These are phyloP conservation scores for Morpho deidamia DNA, from an alignment of 2,888 invertebrate genomes.

Conservation along the genomic window DNA sequence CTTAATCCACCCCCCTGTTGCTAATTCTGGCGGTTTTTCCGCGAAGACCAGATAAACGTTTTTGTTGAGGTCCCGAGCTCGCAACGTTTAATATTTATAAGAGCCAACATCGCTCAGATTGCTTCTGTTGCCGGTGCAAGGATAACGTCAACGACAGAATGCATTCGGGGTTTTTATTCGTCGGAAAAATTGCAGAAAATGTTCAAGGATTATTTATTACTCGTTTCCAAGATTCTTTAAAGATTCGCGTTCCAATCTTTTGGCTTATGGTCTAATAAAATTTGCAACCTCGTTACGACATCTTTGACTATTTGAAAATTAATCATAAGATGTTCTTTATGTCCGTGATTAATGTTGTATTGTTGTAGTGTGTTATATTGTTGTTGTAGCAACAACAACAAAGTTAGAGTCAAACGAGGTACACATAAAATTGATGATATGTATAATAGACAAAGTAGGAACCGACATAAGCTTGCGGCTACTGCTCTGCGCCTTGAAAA, in stretches of 20 bases:
- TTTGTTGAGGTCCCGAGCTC: conserved; percentile 62
- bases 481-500: too few relatives aligned
- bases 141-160: conserved; percentile 53
- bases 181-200: conserved; percentile 48
- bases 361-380: too few relatives aligned
- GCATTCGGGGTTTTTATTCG: conserved; percentile 52
- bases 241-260: neutral
- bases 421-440: too few relatives aligned
- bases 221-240: conserved; percentile 12
- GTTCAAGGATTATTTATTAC: conserved; percentile 28
- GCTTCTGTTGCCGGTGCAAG: conserved; percentile 58
- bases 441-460: too few relatives aligned
- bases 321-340: too few relatives aligned
- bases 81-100: conserved; percentile 72
- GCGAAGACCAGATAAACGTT: conserved; percentile 74
- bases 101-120: conserved; percentile 58
- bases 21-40: conserved; percentile 77
- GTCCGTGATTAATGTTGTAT: too few relatives aligned
- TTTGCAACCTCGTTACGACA: neutral
- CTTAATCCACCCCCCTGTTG: conserved; percentile 74
- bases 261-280: neutral
- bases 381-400: too few relatives aligned
- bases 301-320: neutral
- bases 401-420: too few relatives aligned
- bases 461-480: too few relatives aligned